Percentiles rank a stretch among this genome's conserved stretches.
Conservation (phyloP, 2,888 invertebrate genomes). For the Andrena fulva region DNA sequence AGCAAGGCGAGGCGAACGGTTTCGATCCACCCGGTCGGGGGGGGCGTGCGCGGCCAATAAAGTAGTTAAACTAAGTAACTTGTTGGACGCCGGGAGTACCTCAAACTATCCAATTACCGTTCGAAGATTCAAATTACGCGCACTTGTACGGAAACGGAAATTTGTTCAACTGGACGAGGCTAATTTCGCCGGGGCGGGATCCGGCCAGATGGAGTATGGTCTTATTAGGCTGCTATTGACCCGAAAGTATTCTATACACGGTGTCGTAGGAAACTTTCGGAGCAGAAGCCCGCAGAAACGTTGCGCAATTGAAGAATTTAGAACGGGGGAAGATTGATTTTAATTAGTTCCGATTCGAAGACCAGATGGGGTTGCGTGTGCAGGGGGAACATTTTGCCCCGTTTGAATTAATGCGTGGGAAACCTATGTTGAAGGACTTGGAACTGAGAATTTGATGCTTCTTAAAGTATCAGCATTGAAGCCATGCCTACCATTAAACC, state of each 20-base stretch:
- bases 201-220: conserved; percentile 23
- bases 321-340: too few relatives aligned
- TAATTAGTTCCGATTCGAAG: too few relatives aligned
- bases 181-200: conserved; percentile 24
- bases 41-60: conserved; percentile 44
- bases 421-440: too few relatives aligned
- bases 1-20: conserved; percentile 25
- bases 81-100: conserved; percentile 42
- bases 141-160: conserved; percentile 57
- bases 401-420: too few relatives aligned
- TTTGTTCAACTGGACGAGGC: conserved; percentile 42
- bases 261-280: too few relatives aligned
- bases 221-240: conserved; percentile 39
- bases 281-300: too few relatives aligned
- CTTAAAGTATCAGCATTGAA: too few relatives aligned
- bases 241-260: conserved; percentile 13
- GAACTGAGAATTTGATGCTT: too few relatives aligned
- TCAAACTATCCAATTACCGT: conserved; percentile 60
- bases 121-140: conserved; percentile 61
- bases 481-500: too few relatives aligned
- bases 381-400: too few relatives aligned
- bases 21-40: conserved; percentile 21
- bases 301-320: too few relatives aligned
- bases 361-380: too few relatives aligned
- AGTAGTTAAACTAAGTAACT: conserved; percentile 58